A percentile compares a stretch with the other conserved stretches of the same genome.
Evolutionary conservation across 2,797 vertebrate species (phyloP).

Genomic region (Poeciliopsis infans): DNA sequence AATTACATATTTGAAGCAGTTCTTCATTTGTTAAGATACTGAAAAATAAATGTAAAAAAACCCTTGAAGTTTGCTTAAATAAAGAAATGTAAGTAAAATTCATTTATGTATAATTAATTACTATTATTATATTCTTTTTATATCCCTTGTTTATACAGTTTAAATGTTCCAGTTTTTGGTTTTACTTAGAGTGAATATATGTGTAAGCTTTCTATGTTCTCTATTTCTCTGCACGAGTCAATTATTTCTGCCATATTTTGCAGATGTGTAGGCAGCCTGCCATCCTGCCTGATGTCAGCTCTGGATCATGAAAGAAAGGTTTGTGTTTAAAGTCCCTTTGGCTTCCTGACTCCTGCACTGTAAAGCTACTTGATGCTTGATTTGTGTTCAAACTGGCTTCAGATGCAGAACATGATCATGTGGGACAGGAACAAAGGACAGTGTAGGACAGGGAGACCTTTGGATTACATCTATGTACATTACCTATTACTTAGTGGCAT

Average conservation of each 20-base stretch:
- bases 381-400: not conserved
- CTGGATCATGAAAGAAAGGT: not conserved
- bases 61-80: not conserved
- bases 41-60: not conserved
- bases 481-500: not conserved
- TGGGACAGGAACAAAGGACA: not conserved
- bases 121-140: too few species aligned
- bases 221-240: not conserved
- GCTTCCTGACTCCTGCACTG: not conserved
- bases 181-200: not conserved
- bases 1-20: not conserved
- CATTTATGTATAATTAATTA: not conserved
- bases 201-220: not conserved
- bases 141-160: not conserved
- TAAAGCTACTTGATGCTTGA: not conserved
- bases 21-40: not conserved
- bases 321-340: slow-evolving; percentile 3
- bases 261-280: slow-evolving; percentile 3
- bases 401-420: not conserved
- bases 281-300: not conserved
- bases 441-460: not conserved
- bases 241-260: not conserved
- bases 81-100: not conserved
- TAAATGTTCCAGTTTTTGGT: not conserved
- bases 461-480: not conserved